Evolutionary conservation across 2,888 invertebrate genomes (phyloP).

Genomic region (Teleogryllus oceanicus): DNA sequence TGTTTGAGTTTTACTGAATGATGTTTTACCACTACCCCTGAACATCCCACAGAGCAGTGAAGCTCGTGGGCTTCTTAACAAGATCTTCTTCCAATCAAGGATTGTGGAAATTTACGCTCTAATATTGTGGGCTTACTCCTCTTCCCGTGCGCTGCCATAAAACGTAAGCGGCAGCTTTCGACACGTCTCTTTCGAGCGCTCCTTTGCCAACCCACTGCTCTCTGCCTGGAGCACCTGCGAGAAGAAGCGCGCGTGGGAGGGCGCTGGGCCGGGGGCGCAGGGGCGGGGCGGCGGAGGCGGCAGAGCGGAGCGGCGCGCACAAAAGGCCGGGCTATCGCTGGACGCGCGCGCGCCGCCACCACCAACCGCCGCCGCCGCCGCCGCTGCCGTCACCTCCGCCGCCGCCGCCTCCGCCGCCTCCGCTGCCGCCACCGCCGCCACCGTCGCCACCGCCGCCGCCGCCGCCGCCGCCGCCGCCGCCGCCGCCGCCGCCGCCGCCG

Average conservation of each 20-base stretch:
- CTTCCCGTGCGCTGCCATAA: no score
- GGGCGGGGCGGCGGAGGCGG: background rate
- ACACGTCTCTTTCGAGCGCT: background rate
- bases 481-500: background rate
- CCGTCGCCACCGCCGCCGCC: background rate
- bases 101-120: no score
- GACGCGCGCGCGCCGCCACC: background rate
- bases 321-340: background rate
- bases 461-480: background rate
- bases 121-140: no score
- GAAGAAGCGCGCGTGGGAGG: background rate
- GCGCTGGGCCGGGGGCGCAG: background rate
- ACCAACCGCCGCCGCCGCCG: background rate
- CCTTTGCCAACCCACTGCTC: background rate
- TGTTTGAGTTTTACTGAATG: no score
- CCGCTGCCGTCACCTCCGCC: background rate
- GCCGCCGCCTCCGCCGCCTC: background rate
- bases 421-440: background rate
- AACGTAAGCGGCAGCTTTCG: background rate
- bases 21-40: no score
- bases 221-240: background rate
- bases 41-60: no score
- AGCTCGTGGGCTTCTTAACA: no score
- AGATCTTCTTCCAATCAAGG: no score
- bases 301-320: background rate